Conservation (phyloP, 2,888 invertebrate species). For the Ophion costatus region DNA sequence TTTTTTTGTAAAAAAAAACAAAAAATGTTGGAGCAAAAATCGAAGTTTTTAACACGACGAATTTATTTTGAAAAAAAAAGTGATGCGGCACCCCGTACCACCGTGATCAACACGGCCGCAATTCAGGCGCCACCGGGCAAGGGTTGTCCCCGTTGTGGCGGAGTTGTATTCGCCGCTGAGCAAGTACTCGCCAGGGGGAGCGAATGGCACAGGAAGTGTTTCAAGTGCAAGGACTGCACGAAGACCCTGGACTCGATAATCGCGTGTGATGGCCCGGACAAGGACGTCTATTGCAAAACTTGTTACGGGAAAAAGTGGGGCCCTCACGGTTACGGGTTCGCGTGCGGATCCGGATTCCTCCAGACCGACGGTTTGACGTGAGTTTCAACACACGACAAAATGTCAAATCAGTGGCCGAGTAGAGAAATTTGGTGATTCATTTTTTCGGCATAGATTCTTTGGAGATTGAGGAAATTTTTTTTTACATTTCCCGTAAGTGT, state of each 20-base stretch:
- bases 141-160: constrained; percentile 95
- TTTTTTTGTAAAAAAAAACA: neutral
- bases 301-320: constrained; percentile 99
- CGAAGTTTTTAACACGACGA: constrained; percentile 8
- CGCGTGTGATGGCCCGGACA: constrained; percentile 97
- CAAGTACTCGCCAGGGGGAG: constrained; percentile 95
- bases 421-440: no score
- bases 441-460: no score
- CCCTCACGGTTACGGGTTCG: constrained; percentile 98
- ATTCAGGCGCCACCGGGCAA: constrained; percentile 93
- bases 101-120: constrained; percentile 91
- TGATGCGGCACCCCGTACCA: constrained; percentile 91
- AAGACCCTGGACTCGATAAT: constrained; percentile 98
- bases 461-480: no score
- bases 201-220: constrained; percentile 97
- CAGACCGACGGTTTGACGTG: constrained; percentile 96
- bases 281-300: constrained; percentile 97
- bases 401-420: neutral
- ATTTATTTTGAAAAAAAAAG: constrained; percentile 81
- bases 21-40: neutral
- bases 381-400: constrained; percentile 80
- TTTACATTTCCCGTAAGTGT: no score
- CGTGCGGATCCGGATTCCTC: constrained; percentile 96
- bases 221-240: constrained; percentile 96
- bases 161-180: constrained; percentile 97